Conservation (phyloP, 2,888 invertebrate species). For the Diplolepis rosae region DNA sequence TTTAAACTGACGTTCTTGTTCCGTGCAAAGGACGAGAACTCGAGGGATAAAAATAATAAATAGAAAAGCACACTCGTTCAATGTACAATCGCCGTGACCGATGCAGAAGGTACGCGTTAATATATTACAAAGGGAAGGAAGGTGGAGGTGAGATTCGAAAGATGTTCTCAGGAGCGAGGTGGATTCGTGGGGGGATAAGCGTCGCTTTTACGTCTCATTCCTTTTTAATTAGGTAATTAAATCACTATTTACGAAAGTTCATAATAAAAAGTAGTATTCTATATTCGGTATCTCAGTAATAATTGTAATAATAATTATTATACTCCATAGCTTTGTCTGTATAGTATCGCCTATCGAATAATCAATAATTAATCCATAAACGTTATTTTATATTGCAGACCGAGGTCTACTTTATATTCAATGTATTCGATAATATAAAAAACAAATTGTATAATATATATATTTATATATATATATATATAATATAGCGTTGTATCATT, state of each 20-base stretch:
- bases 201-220: slow-evolving; percentile 57
- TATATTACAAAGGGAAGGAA: slow-evolving; percentile 23
- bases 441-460: slow-evolving; percentile 51
- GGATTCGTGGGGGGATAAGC: slow-evolving; percentile 34
- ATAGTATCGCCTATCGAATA: slow-evolving; percentile 55
- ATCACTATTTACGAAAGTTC: slow-evolving; percentile 66
- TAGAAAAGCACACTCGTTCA: slow-evolving; percentile 49
- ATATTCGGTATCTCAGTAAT: slow-evolving; percentile 61
- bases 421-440: slow-evolving; percentile 56
- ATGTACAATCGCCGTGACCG: slow-evolving; percentile 54
- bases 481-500: slow-evolving; percentile 60
- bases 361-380: slow-evolving; percentile 54
- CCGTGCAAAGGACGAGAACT: slow-evolving; percentile 40
- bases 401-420: slow-evolving; percentile 44
- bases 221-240: slow-evolving; percentile 63
- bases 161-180: slow-evolving; percentile 32
- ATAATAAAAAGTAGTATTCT: slow-evolving; percentile 66
- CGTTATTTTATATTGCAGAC: slow-evolving; percentile 48
- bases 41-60: slow-evolving; percentile 40
- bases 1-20: slow-evolving; percentile 20
- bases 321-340: slow-evolving; percentile 56
- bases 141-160: slow-evolving; percentile 25
- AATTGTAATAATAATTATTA: slow-evolving; percentile 56
- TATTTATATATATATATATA: slow-evolving; percentile 52
- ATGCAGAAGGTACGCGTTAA: slow-evolving; percentile 42